Percentiles rank a stretch among this genome's conserved stretches.
Evolutionary conservation across 2,113 vertebrate genomes (phyloP).

Genomic region (Speoplatyrhinus poulsoni): DNA sequence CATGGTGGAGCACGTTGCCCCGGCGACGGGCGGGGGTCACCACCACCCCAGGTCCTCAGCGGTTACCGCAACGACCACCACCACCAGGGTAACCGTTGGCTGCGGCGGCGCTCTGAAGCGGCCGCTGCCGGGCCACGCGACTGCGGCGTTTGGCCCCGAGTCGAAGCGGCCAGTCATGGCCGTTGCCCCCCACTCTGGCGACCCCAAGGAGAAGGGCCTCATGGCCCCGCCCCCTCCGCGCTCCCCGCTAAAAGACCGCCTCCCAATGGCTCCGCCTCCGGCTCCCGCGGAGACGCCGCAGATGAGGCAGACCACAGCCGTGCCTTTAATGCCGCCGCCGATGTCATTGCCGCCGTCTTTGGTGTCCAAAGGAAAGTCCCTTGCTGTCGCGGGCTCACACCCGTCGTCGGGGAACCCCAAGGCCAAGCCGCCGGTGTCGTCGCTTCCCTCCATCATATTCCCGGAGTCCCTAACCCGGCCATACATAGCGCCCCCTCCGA

Average conservation of each 20-base stretch:
- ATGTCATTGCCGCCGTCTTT: slow-evolving; percentile 32
- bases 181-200: slow-evolving; percentile 60
- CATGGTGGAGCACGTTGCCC: slow-evolving; percentile 23
- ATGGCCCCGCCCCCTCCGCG: slow-evolving; percentile 73
- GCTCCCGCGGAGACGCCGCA: slow-evolving; percentile 54
- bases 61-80: slow-evolving; percentile 1
- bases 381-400: slow-evolving; percentile 16
- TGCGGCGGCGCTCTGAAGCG: slow-evolving; percentile 53
- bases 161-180: slow-evolving; percentile 70
- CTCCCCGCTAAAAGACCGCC: slow-evolving; percentile 61
- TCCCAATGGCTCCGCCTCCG: slow-evolving; percentile 60
- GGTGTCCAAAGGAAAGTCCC: slow-evolving; percentile 58
- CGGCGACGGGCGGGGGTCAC: neutral
- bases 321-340: slow-evolving; percentile 66
- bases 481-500: slow-evolving; percentile 49
- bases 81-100: neutral
- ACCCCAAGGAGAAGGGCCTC: slow-evolving; percentile 63
- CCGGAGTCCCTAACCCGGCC: slow-evolving; percentile 62
- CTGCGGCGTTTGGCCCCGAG: slow-evolving; percentile 50
- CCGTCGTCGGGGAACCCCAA: slow-evolving; percentile 44
- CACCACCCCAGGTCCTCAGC: slow-evolving; percentile 4
- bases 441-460: slow-evolving; percentile 63
- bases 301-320: slow-evolving; percentile 56
- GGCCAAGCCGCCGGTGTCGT: slow-evolving; percentile 60
- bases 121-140: slow-evolving; percentile 37